Percentiles rank a stretch among this genome's conserved stretches.
Evolutionary conservation across 64 coral and sea anemone species (phyloP).

Genomic region (Trachythela sp.): DNA sequence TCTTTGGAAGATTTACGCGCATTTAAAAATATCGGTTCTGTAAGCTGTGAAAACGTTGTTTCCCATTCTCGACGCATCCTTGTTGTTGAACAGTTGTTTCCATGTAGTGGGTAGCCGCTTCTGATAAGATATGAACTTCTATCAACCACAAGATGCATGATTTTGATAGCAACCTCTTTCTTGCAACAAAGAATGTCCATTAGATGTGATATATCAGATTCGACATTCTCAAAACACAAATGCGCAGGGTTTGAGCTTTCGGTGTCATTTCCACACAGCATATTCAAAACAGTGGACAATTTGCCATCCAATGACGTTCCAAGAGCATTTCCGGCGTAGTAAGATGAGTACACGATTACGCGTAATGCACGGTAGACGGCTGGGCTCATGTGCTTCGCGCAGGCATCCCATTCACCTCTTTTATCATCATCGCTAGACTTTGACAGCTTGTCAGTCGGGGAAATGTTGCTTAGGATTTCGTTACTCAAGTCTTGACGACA

Average conservation of each 20-base stretch:
- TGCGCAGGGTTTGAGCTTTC: neutral
- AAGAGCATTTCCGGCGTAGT: neutral
- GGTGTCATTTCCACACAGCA: neutral
- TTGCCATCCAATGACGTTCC: neutral
- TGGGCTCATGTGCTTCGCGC: neutral
- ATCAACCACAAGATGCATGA: neutral
- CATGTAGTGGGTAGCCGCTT: neutral
- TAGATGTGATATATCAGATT: neutral
- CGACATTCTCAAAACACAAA: slow-evolving; percentile 4
- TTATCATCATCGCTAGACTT: neutral
- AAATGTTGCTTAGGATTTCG: neutral
- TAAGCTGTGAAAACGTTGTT: neutral
- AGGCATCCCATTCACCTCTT: neutral
- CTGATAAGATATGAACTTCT: neutral
- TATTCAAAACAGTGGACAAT: neutral
- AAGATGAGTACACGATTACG: neutral
- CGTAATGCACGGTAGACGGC: neutral
- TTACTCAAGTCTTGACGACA: neutral
- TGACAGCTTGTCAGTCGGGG: neutral
- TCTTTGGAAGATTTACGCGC: neutral
- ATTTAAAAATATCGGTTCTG: neutral
- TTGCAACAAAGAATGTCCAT: neutral
- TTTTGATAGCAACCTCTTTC: neutral
- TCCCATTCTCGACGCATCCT: neutral
- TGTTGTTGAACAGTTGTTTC: neutral